Conservation (phyloP, 2,797 vertebrate genomes). For the Sebastes kiyomatsui region DNA sequence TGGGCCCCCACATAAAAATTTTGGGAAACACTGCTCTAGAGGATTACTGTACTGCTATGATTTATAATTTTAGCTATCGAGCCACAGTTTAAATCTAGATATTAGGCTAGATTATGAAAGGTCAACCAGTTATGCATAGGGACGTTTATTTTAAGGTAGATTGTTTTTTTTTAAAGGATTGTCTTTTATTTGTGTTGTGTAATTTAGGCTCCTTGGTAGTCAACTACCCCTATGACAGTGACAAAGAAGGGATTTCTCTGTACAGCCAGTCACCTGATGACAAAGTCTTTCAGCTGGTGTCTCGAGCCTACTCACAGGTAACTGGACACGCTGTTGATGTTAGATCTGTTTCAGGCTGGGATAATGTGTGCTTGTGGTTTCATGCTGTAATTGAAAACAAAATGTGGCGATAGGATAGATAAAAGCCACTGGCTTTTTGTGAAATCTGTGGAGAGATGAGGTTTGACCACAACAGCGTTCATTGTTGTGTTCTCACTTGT, state of each 20-base stretch:
- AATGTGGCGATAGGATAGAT: not conserved
- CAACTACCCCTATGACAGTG: slow-evolving; percentile 96
- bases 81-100: not conserved
- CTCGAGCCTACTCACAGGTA: slow-evolving; percentile 93
- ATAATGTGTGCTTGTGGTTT: not conserved
- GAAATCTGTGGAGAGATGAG: not conserved
- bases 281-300: slow-evolving; percentile 88
- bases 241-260: slow-evolving; percentile 77
- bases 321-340: slow-evolving; percentile 16
- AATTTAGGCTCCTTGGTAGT: slow-evolving; percentile 93
- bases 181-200: not conserved
- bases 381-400: not conserved
- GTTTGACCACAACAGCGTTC: slow-evolving; percentile 19
- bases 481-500: slow-evolving; percentile 44
- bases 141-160: not conserved
- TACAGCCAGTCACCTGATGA: slow-evolving; percentile 94
- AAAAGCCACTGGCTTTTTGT: not conserved
- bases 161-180: not conserved
- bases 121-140: not conserved
- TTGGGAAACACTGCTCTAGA: too few species aligned
- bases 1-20: too few species aligned
- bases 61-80: not conserved
- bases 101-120: not conserved
- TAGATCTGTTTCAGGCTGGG: not conserved
- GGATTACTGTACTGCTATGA: not conserved